phyloP scores from a whole-genome alignment of 92 coral and sea anemone species.

The Epizoanthus fatuus region DNA sequence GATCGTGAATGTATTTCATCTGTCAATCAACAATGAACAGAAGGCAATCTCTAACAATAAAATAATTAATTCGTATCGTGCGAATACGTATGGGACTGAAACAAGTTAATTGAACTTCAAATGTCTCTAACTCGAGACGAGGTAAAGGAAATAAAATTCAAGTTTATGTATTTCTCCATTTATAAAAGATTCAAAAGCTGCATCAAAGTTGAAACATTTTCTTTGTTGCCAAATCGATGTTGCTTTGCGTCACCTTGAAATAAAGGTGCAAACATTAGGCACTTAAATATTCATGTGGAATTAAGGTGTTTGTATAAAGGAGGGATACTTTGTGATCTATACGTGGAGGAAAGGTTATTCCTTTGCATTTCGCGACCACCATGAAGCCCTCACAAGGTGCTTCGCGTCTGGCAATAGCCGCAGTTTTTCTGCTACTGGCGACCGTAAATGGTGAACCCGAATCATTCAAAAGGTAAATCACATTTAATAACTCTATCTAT shows the following conservation, averaged over 20 bases:
- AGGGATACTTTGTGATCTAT: background rate
- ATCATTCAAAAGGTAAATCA: slow-evolving; percentile 13
- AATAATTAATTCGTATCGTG: no score
- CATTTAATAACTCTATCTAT: background rate
- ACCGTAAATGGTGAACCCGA: slow-evolving; percentile 30
- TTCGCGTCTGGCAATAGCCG: background rate
- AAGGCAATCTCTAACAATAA: no score
- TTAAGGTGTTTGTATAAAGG: slow-evolving; percentile 9
- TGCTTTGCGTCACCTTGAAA: background rate
- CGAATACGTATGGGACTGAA: no score
- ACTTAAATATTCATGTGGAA: background rate
- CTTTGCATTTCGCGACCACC: slow-evolving; percentile 22
- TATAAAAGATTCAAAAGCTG: no score
- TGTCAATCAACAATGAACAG: no score
- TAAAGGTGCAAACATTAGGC: background rate
- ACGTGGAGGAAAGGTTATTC: background rate
- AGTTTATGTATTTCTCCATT: no score
- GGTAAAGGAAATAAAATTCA: no score
- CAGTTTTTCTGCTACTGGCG: background rate
- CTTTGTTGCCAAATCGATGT: background rate
- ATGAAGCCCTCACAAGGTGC: background rate
- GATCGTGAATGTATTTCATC: no score
- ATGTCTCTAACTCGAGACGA: no score
- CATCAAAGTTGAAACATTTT: no score
- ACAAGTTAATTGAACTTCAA: no score